Conservation (phyloP, 2,113 vertebrate genomes). For the Oncorhynchus mykiss region DNA sequence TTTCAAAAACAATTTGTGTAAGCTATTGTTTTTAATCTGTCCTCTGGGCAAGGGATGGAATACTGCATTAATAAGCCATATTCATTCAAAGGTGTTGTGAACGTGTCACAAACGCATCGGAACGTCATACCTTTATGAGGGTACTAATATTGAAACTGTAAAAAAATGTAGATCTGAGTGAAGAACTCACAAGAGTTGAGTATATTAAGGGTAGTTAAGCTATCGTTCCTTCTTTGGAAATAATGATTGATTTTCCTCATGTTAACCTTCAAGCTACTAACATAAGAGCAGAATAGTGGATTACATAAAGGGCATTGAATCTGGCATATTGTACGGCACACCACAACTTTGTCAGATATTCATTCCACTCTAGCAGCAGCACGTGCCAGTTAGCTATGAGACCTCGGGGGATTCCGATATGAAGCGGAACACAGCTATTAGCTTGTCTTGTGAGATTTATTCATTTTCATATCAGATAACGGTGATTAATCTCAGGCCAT, state of each 20-base stretch:
- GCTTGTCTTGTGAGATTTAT: conserved; percentile 58
- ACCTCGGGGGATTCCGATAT: conserved; percentile 26
- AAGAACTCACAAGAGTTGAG: not conserved
- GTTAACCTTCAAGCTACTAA: no score
- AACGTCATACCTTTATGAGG: conserved; percentile 1
- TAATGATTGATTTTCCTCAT: no score
- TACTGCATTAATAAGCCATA: conserved; percentile 38
- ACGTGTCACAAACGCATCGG: conserved; percentile 11
- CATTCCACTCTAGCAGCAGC: not conserved
- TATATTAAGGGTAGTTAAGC: no score
- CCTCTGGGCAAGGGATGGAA: conserved; percentile 22
- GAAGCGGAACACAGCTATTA: conserved; percentile 47
- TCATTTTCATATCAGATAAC: conserved; percentile 58
- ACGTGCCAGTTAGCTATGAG: conserved; percentile 19
- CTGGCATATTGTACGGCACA: not conserved
- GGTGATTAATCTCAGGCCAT: conserved; percentile 63
- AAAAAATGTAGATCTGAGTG: not conserved
- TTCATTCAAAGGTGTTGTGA: not conserved
- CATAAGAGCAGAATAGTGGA: not conserved
- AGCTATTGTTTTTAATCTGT: conserved; percentile 46
- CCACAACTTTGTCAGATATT: not conserved
- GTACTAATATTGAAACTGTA: not conserved
- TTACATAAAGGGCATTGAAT: not conserved
- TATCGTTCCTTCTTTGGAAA: no score
- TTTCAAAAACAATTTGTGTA: conserved; percentile 68